Percentiles rank a stretch among this genome's conserved stretches.
These are phyloP conservation scores for Callospermophilus lateralis DNA, from an alignment of 2,113 vertebrate genomes.

Conservation along the genomic window DNA sequence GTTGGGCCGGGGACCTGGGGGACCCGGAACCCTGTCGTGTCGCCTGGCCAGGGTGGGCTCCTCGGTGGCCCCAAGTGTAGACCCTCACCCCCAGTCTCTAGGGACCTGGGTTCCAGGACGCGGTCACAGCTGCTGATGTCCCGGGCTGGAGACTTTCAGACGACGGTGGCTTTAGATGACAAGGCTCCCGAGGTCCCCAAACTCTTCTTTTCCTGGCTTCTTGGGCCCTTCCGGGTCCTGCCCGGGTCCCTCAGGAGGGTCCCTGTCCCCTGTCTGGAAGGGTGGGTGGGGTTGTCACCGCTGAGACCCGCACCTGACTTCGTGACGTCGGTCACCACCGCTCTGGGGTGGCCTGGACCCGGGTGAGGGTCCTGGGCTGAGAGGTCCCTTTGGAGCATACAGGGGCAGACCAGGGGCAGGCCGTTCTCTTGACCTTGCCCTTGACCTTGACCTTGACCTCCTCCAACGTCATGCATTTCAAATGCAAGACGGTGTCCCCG, in stretches of 20 bases:
- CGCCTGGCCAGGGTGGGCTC: too few relatives aligned
- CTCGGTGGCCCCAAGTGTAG: too few relatives aligned
- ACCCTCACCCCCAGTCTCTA: too few relatives aligned
- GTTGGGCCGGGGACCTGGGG: too few relatives aligned
- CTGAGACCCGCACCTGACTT: neutral
- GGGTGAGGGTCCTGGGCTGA: neutral
- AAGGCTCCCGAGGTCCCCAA: neutral
- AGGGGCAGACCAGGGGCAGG: neutral
- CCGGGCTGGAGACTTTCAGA: neutral
- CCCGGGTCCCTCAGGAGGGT: neutral
- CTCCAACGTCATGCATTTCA: neutral
- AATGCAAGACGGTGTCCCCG: neutral
- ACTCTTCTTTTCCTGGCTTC: neutral
- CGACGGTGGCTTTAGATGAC: rapidly evolving
- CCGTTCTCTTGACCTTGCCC: too few relatives aligned
- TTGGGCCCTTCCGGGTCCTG: neutral
- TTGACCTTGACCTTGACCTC: neutral
- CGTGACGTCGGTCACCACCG: neutral
- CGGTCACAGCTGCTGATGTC: rapidly evolving
- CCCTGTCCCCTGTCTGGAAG: too few relatives aligned
- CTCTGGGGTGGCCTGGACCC: neutral
- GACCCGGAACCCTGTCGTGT: too few relatives aligned
- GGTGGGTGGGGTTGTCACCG: too few relatives aligned
- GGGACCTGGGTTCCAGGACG: neutral
- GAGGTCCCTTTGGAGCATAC: neutral